A percentile compares a stretch with the other conserved stretches of the same genome.
Conservation (phyloP, 1,140 invertebrate genomes). For the Drosophila eugracilis region DNA sequence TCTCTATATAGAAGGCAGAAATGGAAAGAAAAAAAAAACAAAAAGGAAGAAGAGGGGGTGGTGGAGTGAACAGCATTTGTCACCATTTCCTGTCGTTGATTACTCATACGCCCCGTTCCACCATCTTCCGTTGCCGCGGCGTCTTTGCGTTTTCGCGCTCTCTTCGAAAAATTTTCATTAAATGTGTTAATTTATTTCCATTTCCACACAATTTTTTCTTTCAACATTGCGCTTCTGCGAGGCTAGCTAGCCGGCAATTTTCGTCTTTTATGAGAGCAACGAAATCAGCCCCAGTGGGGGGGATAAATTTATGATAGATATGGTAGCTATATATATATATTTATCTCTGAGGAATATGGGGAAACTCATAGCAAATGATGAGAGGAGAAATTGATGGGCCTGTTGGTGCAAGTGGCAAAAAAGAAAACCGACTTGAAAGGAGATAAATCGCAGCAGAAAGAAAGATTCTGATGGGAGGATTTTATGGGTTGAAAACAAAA, state of each 20-base stretch:
- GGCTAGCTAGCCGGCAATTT: conserved; percentile 17
- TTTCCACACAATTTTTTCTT: conserved; percentile 72
- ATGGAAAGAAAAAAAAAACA: neutral
- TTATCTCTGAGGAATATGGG: conserved; percentile 1
- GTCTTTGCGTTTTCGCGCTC: conserved; percentile 9
- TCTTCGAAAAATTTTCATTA: conserved; percentile 74
- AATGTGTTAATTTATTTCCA: conserved; percentile 82
- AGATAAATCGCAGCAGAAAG: conserved; percentile 14
- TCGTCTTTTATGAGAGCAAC: conserved; percentile 50
- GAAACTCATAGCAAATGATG: conserved; percentile 22
- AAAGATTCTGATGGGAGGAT: neutral
- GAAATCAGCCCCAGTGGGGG: conserved; percentile 38
- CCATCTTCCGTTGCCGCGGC: conserved; percentile 30
- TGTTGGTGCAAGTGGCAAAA: conserved; percentile 42
- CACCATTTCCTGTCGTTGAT: conserved; percentile 81
- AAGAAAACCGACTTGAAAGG: conserved; percentile 13
- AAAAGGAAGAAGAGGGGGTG: neutral
- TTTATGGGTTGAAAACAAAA: neutral
- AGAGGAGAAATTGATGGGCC: conserved; percentile 39
- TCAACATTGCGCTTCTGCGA: conserved; percentile 35
- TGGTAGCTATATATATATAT: neutral
- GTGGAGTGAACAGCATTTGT: conserved; percentile 56
- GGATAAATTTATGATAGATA: conserved; percentile 55
- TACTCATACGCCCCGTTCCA: conserved; percentile 78
- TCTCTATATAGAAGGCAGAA: neutral